Base-by-base conservation (phyloP, 2,113 vertebrate genomes). In the Chloebia gouldiae region DNA sequence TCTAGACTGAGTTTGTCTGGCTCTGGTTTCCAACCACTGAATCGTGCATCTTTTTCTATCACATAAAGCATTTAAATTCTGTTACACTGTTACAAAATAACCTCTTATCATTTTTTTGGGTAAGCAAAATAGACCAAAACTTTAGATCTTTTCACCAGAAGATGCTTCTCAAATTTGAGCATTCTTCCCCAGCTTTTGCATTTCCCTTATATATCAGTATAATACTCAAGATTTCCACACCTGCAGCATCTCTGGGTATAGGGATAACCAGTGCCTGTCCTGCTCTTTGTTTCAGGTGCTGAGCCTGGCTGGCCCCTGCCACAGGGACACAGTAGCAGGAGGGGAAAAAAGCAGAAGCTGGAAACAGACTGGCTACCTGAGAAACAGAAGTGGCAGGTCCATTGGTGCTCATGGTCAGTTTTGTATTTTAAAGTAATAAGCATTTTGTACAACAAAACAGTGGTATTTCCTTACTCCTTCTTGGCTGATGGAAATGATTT, bases 41-140 rank as follows among this genome's bases (percentile, higher is more conserved):
- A 54, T 49, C 0, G 0, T 1, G 0, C 15, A 5, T 22, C 18
- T 56, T 78, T 49, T 76, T 49, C 31, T 83, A 24, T 30, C 31
- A 72, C 28, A 76, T 10, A 33, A 35, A 90, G 7, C 5, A 13
- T 86, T 57, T 83, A 57, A 44, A 25, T 69, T 71, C 39, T 79
- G 21, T 88, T 64, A 80, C 9, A 56, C 24, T 39, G 54, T 27
- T 75, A 78, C 50, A 84, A 77, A 91, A 83, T 45, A 57, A 81
- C 42, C 16, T 70, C 22, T 63, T 61, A 53, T 25, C 10, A 6
- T 88, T 70, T 66, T 28, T 11, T 76, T 64, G 14, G 10, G 18
- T 40, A 42, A 84, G 16, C 5, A 51, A 81, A 92, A 71, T 18
- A 87, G 64, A 39, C 14, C 11, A 54, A 66, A 81, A 1, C 13